Evolutionary conservation across 1,140 invertebrate species (phyloP).

Genomic region (Bombus soroeensis): DNA sequence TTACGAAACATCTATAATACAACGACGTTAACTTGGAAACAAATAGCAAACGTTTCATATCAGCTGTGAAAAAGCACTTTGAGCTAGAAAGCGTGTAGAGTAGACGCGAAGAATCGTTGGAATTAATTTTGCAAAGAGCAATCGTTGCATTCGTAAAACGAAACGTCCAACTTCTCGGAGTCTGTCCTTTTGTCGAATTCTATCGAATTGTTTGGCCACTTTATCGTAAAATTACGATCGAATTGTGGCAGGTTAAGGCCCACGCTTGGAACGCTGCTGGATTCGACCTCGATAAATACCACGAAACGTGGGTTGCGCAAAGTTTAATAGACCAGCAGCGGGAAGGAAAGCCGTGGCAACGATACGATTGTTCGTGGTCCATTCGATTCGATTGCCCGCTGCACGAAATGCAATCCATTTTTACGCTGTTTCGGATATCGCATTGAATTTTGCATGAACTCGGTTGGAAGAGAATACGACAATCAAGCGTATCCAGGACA

Average conservation of each 20-base stretch:
- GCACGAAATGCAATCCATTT: background rate
- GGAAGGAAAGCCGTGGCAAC: conserved; percentile 4
- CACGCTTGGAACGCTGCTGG: background rate
- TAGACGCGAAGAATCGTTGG: conserved; percentile 53
- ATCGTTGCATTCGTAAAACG: background rate
- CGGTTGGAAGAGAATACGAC: conserved; percentile 32
- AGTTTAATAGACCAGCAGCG: conserved; percentile 51
- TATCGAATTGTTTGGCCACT: background rate
- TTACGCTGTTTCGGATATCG: background rate
- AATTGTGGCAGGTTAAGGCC: conserved; percentile 12
- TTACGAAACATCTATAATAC: no score
- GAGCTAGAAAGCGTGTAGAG: no score
- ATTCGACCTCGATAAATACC: conserved; percentile 46
- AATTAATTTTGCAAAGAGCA: background rate
- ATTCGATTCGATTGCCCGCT: conserved; percentile 4
- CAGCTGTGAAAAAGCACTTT: no score
- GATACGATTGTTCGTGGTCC: conserved; percentile 18
- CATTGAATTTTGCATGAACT: conserved; percentile 3
- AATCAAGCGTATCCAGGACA: conserved; percentile 36
- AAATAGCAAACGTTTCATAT: no score
- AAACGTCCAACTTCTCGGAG: background rate
- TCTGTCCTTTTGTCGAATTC: conserved; percentile 1
- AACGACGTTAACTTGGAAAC: no score
- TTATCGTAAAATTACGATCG: conserved; percentile 47
- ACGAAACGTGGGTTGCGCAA: conserved; percentile 60